Evolutionary conservation across 2,113 vertebrate species (phyloP).

Genomic region (Rousettus leschenaultii): DNA sequence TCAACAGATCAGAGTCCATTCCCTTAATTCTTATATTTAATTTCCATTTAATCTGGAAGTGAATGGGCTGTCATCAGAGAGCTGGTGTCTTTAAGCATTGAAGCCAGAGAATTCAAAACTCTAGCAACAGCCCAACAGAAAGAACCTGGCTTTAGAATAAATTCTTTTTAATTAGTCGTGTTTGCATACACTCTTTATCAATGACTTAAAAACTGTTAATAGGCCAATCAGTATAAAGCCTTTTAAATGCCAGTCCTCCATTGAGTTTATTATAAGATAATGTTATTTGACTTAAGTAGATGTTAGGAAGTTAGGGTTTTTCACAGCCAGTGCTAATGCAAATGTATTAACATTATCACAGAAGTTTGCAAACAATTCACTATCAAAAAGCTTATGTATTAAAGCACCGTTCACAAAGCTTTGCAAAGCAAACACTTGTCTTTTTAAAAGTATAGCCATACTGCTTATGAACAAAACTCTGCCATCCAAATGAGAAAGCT

Average conservation of each 20-base stretch:
- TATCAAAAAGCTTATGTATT: conserved; percentile 26
- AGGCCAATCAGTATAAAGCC: background rate
- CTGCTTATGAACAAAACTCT: background rate
- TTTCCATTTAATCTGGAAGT: background rate
- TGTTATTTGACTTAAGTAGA: conserved; percentile 44
- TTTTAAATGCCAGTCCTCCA: background rate
- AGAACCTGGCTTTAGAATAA: background rate
- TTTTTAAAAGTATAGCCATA: background rate
- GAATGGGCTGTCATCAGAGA: background rate
- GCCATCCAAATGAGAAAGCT: background rate
- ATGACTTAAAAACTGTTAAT: conserved; percentile 14
- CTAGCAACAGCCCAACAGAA: background rate
- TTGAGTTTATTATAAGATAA: conserved; percentile 27
- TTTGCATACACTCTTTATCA: conserved; percentile 4
- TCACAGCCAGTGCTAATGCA: conserved; percentile 1
- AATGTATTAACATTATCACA: conserved; percentile 27
- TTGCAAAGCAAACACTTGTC: background rate
- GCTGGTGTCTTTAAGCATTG: background rate
- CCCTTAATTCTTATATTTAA: conserved; percentile 2
- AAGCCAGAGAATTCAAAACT: conserved; percentile 25
- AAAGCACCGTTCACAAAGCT: conserved; percentile 30
- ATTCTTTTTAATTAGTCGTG: background rate
- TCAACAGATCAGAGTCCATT: background rate
- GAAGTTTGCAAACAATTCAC: conserved; percentile 31
- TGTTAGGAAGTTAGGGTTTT: conserved; percentile 10